phyloP scores from a whole-genome alignment of 2,888 invertebrate species.

The Diarsia brunnea region DNA sequence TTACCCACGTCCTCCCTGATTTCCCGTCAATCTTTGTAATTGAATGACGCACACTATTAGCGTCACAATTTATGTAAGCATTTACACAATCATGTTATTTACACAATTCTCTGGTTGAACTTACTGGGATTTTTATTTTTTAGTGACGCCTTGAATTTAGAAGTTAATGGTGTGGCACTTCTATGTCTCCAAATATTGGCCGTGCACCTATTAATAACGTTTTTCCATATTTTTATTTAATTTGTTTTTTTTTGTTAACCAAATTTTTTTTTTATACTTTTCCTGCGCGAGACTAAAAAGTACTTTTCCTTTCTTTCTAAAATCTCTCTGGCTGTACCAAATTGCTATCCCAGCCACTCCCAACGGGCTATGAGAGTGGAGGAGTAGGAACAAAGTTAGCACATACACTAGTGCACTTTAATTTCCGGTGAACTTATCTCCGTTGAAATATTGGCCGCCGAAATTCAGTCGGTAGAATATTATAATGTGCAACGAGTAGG shows the following conservation, averaged over 20 bases:
- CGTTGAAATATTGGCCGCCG: not conserved
- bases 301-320: no score
- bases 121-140: not conserved
- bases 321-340: not conserved
- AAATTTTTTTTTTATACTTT: no score
- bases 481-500: not conserved
- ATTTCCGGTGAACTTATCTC: not conserved
- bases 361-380: not conserved
- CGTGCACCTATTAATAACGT: not conserved
- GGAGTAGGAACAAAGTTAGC: not conserved
- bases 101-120: not conserved
- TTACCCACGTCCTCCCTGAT: not conserved
- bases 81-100: not conserved
- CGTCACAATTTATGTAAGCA: slow-evolving; percentile 13
- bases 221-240: no score
- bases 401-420: not conserved
- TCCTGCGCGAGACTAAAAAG: no score
- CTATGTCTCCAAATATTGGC: not conserved
- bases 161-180: not conserved
- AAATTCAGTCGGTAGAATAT: not conserved
- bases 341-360: not conserved
- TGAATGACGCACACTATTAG: slow-evolving; percentile 27
- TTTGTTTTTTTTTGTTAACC: no score
- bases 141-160: not conserved
- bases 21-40: not conserved